Evolutionary conservation across 2,888 invertebrate species (phyloP), one percentile per base, ranked within the genome.

Genomic region (Morpho deidamia): DNA sequence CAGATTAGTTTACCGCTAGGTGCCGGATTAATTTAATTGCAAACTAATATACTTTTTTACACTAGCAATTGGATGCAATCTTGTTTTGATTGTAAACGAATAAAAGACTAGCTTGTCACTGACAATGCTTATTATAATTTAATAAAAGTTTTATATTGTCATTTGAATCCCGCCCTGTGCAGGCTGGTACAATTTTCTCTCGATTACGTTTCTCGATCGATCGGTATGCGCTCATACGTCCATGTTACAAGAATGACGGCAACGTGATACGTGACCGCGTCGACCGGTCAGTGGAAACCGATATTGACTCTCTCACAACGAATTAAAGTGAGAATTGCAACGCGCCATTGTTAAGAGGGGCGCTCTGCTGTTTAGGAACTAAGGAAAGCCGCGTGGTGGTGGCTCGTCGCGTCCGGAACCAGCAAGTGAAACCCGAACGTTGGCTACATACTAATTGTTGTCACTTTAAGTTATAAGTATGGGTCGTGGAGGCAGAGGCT

Each of bases 241-340:
- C 73, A 63, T 78, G 85, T 88, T 86, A 88, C 84, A 72, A 69
- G 78, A 75, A 83, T 87, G 86, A 86, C 83, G 82, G 74, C 80
- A 84, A 71, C 74, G 57, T 58, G 59, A 66, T 71, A 78, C 78
- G 76, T 78, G 82, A 63, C 57, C 59, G 65, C 65, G 60, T 64
- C 65, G 59, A 61, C 53, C 52, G 40, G 56, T 37, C 45, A 1
- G 37, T 46, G 7, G 51, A 38, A 44, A 44, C 23, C 8, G 73
- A 67, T 67, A 14, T 62, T n/a, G 39, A 68, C 74, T 64, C 64
- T 77, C 58, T 1, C 0, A 0, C 38, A 32, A 44, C 35, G 57
- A 9, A n/a, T 50, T 70, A 73, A 57, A 61, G 66, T 56, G 57
- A 12, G 66, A 49, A 63, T 63, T 76, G n/a, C 53, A 55, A 44